Evolutionary conservation across 2,888 invertebrate species (phyloP), one percentile per base, ranked within the genome.

Genomic region (Salticus scenicus): DNA sequence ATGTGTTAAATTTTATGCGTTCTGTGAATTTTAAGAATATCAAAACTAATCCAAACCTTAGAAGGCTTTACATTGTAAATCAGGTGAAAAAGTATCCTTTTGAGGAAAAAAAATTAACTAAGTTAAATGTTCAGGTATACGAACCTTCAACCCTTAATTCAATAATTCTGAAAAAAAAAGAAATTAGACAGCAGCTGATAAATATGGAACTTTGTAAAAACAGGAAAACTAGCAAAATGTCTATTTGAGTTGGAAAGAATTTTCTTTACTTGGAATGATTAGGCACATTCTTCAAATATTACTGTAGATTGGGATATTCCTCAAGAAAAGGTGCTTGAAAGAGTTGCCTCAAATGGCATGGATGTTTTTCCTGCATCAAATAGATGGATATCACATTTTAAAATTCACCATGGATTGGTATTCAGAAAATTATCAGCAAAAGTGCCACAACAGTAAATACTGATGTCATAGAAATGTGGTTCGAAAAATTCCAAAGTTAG

Each of bases 51-150:
- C 10, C 10, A 17, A 66, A 69, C 69, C 1, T 8, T 69, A 14
- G 12, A 37, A 33, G 24, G 24, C 31, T 69, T 17, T 14, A 8
- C 14, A 4, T 37, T 5, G 37, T 69, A 31, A 20, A 69, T 20
- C 37, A 69, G 37, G 24, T 2, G 10, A 37, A 69, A 69, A 24
- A 20, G 12, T 37, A 69, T 37, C 69, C 69, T 37, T 14, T 5
- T 5, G n/a, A n/a, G 69, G 37, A 37, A 69, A 69, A 37, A 33
- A 24, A n/a, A 30, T 69, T 28, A 37, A 69, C 24, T n/a, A 37
- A 7, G 69, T 37, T 12, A 69, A 69, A 37, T 17, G 69, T 24
- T 31, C 37, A 17, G 37, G 37, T 69, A 28, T 69, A 24, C n/a
- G n/a, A n/a, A n/a, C n/a, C n/a, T n/a, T n/a, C n/a, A n/a, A n/a